Evolutionary conservation across 2,113 vertebrate genomes (phyloP).

Genomic region (Coregonus clupeaformis): DNA sequence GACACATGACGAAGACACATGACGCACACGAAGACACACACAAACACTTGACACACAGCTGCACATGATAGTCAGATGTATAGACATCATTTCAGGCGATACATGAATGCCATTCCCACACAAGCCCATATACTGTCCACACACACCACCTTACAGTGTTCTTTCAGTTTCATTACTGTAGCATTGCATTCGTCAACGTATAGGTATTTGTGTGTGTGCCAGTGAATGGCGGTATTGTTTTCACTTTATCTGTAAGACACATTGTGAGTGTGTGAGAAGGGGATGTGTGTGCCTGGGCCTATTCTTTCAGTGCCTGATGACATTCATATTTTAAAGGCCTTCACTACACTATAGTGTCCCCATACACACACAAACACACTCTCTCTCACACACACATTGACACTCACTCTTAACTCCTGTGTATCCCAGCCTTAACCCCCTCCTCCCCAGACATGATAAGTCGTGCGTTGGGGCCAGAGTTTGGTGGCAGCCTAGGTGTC

Average conservation of each 20-base stretch:
- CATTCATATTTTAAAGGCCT: not conserved
- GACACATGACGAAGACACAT: conserved; percentile 1
- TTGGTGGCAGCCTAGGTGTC: conserved; percentile 89
- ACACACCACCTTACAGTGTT: not conserved
- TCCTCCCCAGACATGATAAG: conserved; percentile 87
- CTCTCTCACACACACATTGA: not conserved
- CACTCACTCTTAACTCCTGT: not conserved
- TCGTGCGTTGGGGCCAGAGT: conserved; percentile 87
- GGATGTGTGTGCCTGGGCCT: not conserved
- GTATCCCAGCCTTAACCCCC: conserved; percentile 47
- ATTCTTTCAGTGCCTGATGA: not conserved
- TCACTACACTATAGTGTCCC: too few relatives aligned
- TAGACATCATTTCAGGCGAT: too few relatives aligned
- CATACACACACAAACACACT: not conserved
- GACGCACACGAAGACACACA: too few relatives aligned
- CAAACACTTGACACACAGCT: too few relatives aligned
- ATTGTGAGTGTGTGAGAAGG: not conserved
- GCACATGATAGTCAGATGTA: conserved; percentile 5
- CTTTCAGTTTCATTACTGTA: not conserved
- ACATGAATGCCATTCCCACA: too few relatives aligned
- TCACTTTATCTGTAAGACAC: not conserved
- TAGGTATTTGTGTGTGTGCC: not conserved
- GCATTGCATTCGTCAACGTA: not conserved
- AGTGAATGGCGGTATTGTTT: conserved; percentile 2
- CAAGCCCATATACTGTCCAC: not conserved